Conservation (phyloP, 2,113 vertebrate species). For the Choloepus hoffmanni region DNA sequence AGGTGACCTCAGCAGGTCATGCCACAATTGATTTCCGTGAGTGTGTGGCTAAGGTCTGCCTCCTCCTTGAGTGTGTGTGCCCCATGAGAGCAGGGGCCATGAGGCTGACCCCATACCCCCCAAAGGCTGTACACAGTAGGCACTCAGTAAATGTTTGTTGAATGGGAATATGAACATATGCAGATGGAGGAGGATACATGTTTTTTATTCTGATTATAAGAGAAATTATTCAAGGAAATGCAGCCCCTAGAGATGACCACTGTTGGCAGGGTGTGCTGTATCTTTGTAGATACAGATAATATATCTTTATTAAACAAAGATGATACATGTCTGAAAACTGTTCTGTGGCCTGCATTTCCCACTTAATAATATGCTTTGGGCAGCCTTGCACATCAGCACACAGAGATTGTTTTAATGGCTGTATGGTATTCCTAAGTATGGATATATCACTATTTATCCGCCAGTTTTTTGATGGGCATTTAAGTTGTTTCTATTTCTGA, state of each 20-base stretch:
- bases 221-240: neutral
- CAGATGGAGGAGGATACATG: neutral
- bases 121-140: neutral
- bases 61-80: neutral
- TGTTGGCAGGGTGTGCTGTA: neutral
- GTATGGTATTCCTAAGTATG: neutral
- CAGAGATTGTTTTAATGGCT: neutral
- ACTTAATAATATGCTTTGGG: neutral
- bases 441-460: neutral
- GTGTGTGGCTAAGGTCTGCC: neutral
- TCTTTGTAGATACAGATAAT: neutral
- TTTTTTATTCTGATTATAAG: neutral
- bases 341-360: neutral
- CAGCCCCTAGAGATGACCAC: neutral
- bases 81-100: neutral
- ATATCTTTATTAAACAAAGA: slow-evolving; percentile 45
- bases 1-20: neutral
- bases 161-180: neutral
- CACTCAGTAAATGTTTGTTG: neutral
- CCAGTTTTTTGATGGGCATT: neutral
- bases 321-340: neutral
- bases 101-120: neutral
- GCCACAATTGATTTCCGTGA: neutral
- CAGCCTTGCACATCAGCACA: neutral
- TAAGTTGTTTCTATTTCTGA: neutral